phyloP scores from a whole-genome alignment of 2,888 invertebrate species.

The Ophonus ardosiacus region DNA sequence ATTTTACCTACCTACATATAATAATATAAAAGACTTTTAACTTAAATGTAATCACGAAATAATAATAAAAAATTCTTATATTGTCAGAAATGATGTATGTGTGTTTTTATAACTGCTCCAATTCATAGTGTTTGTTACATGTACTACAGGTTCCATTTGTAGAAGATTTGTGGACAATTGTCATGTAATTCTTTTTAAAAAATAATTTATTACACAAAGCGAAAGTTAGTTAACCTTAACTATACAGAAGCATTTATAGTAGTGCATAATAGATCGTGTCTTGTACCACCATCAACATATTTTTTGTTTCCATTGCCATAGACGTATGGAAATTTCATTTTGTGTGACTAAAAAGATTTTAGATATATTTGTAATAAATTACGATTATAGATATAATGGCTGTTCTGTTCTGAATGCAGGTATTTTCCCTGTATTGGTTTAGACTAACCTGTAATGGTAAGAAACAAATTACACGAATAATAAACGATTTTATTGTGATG shows the following conservation, averaged over 20 bases:
- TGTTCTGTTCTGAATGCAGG: slow-evolving; percentile 9
- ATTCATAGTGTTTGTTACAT: not conserved
- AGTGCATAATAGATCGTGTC: slow-evolving; percentile 27
- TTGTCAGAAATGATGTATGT: not conserved
- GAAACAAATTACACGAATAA: slow-evolving; percentile 52
- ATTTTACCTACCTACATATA: no score
- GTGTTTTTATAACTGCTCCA: not conserved
- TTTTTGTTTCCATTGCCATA: slow-evolving; percentile 35
- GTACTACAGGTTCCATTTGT: not conserved
- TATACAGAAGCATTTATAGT: slow-evolving; percentile 34
- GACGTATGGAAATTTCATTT: slow-evolving; percentile 47
- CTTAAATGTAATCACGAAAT: not conserved
- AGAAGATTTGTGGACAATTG: slow-evolving; percentile 5
- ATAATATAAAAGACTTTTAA: not conserved
- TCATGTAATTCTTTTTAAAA: slow-evolving; percentile 32
- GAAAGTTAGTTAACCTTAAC: slow-evolving; percentile 22
- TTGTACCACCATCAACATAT: slow-evolving; percentile 23
- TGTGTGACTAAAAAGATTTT: slow-evolving; percentile 34
- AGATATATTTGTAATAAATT: slow-evolving; percentile 59
- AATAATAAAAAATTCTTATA: not conserved
- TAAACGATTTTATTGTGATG: slow-evolving; percentile 49
- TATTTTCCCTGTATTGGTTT: slow-evolving; percentile 33
- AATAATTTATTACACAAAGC: slow-evolving; percentile 22
- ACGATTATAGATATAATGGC: slow-evolving; percentile 11
- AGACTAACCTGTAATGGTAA: slow-evolving; percentile 20